Percentiles rank a stretch among this genome's conserved stretches.
Conservation (phyloP, 2,113 vertebrate species). For the Dunckerocampus dactyliophorus region DNA sequence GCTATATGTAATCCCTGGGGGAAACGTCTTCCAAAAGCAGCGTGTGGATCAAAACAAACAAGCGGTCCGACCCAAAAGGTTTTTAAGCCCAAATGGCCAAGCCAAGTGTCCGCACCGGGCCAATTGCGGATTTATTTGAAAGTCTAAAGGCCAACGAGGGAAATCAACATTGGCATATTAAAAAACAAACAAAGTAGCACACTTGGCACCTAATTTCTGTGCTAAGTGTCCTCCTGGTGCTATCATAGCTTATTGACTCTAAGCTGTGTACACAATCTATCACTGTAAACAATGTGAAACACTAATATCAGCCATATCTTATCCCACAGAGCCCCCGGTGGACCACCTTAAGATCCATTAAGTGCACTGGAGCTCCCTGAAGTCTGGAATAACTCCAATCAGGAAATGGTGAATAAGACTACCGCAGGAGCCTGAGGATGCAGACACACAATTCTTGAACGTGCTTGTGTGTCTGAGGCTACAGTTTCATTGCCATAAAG, state of each 20-base stretch:
- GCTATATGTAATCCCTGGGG: slow-evolving; percentile 53
- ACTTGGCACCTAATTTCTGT: slow-evolving; percentile 2
- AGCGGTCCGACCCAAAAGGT: slow-evolving; percentile 11
- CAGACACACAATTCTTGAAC: not conserved
- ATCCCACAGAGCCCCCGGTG: not conserved
- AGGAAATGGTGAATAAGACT: not conserved
- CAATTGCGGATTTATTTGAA: slow-evolving; percentile 57
- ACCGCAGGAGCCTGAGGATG: not conserved
- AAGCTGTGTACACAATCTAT: slow-evolving; percentile 1
- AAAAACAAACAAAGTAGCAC: slow-evolving; percentile 7
- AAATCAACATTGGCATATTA: slow-evolving; percentile 54
- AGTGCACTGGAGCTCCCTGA: not conserved
- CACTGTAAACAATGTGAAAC: not conserved
- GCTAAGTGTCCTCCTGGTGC: not conserved
- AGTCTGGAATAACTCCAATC: slow-evolving; percentile 1
- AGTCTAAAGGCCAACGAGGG: slow-evolving; percentile 49
- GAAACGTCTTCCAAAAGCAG: slow-evolving; percentile 53
- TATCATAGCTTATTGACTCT: slow-evolving; percentile 5
- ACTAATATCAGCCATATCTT: slow-evolving; percentile 1
- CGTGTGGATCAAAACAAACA: slow-evolving; percentile 59
- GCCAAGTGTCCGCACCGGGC: slow-evolving; percentile 50
- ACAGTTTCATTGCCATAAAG: not conserved
- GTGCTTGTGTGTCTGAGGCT: not conserved
- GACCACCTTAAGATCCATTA: not conserved
- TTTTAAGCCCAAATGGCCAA: slow-evolving; percentile 33